phyloP scores from a whole-genome alignment of 1,140 invertebrate genomes.

The Hormaphis cornu region DNA sequence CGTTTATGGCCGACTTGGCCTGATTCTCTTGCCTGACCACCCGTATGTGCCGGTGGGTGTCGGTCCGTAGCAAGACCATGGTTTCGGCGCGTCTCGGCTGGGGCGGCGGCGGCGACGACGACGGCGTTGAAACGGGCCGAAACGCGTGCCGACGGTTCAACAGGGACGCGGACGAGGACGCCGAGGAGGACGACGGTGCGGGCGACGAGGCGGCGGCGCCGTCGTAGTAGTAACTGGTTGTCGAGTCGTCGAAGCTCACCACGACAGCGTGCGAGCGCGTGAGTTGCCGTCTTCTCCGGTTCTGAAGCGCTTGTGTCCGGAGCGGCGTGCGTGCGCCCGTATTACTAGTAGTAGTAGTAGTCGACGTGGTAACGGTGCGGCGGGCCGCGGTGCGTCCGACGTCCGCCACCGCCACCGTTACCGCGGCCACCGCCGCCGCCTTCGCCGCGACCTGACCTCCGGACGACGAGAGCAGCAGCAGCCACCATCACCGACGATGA shows the following conservation, averaged over 20 bases:
- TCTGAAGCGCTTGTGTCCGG: slow-evolving; percentile 23
- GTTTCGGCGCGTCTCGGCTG: neutral
- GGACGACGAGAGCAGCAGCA: neutral
- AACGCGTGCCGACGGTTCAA: neutral
- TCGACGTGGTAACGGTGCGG: slow-evolving; percentile 7
- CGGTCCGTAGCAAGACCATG: slow-evolving; percentile 21
- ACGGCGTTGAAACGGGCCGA: neutral
- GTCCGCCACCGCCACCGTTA: neutral
- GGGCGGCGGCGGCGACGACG: neutral
- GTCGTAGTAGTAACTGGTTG: neutral
- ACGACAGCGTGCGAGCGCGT: slow-evolving; percentile 9
- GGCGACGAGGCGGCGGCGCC: neutral
- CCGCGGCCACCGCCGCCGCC: neutral
- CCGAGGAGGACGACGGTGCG: neutral
- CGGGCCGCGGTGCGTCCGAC: slow-evolving; percentile 15
- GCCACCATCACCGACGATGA: neutral
- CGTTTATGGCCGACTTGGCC: neutral
- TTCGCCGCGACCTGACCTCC: neutral
- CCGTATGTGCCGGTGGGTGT: slow-evolving; percentile 22
- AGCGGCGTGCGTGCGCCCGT: slow-evolving; percentile 23
- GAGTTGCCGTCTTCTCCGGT: slow-evolving; percentile 9
- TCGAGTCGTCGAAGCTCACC: neutral
- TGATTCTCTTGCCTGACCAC: slow-evolving; percentile 27
- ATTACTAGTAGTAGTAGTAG: neutral
- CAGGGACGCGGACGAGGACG: neutral